phyloP scores from a whole-genome alignment of 2,113 vertebrate genomes.

The Machaerirhynchus nigripectus region DNA sequence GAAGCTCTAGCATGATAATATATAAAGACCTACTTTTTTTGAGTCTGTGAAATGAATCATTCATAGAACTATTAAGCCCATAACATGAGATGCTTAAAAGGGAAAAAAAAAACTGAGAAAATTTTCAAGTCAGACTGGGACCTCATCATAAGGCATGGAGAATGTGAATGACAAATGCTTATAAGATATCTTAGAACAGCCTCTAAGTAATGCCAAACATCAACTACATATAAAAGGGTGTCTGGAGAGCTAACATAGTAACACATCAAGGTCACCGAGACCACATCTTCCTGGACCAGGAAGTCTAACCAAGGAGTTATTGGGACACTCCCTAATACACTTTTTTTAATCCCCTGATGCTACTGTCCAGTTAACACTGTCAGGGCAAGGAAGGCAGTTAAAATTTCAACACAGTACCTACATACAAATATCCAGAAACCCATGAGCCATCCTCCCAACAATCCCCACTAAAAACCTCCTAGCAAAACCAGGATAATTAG shows the following conservation, averaged over 20 bases:
- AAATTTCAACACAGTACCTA: neutral
- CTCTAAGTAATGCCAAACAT: neutral
- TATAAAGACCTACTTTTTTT: neutral
- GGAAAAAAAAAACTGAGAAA: neutral
- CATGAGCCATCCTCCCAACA: neutral
- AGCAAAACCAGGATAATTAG: neutral
- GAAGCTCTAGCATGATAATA: neutral
- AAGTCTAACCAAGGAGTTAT: neutral
- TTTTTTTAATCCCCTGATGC: neutral
- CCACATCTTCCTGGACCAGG: neutral
- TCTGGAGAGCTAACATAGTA: neutral
- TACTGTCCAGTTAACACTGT: neutral
- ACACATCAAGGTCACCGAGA: neutral
- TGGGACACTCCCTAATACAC: neutral
- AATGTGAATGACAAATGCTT: neutral
- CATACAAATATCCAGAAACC: neutral
- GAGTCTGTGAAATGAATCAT: neutral
- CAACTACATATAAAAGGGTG: neutral
- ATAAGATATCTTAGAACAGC: neutral
- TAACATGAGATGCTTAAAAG: neutral
- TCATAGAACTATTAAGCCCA: neutral
- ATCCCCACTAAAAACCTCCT: neutral
- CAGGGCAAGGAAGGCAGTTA: neutral
- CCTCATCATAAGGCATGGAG: neutral
- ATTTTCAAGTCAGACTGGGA: neutral